phyloP scores from a whole-genome alignment of 2,888 invertebrate genomes.

The Pandemis heparana region DNA sequence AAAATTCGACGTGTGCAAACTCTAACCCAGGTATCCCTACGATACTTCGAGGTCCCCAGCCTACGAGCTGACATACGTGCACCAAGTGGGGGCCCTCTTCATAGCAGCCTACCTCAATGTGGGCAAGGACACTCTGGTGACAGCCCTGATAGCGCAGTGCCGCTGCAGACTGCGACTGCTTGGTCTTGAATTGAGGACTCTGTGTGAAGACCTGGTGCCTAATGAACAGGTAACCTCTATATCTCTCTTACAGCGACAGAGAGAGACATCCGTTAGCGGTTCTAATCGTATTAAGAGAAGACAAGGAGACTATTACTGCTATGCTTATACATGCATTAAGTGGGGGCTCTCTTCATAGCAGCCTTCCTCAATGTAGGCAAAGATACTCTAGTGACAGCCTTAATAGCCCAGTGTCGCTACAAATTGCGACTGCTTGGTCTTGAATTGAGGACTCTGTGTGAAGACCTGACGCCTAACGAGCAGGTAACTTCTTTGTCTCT shows the following conservation, averaged over 20 bases:
- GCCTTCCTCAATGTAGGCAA: slow-evolving; percentile 81
- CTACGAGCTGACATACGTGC: slow-evolving; percentile 74
- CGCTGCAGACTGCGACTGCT: slow-evolving; percentile 78
- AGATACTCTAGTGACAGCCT: slow-evolving; percentile 75
- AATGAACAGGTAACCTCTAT: slow-evolving; percentile 38
- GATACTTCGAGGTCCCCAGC: slow-evolving; percentile 68
- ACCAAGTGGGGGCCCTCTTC: slow-evolving; percentile 76
- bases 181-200: slow-evolving; percentile 62
- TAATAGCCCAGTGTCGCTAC: slow-evolving; percentile 79
- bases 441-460: slow-evolving; percentile 61
- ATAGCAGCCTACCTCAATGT: slow-evolving; percentile 80
- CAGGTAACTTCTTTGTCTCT: slow-evolving; percentile 32
- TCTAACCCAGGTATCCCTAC: slow-evolving; percentile 75
- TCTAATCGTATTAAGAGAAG: too few species aligned
- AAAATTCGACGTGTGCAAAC: not conserved
- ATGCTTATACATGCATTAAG: slow-evolving; percentile 71
- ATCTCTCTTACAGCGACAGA: not conserved
- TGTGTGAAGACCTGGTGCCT: slow-evolving; percentile 52
- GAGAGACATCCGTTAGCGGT: too few species aligned
- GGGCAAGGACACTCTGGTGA: slow-evolving; percentile 77
- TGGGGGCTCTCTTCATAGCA: slow-evolving; percentile 71
- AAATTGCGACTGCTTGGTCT: slow-evolving; percentile 74
- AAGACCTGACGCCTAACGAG: slow-evolving; percentile 43
- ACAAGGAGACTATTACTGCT: too few species aligned
- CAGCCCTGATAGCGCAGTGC: slow-evolving; percentile 77